These are phyloP conservation scores for Halcyon badia DNA, from an alignment of 2,797 vertebrate genomes.

Conservation along the genomic window DNA sequence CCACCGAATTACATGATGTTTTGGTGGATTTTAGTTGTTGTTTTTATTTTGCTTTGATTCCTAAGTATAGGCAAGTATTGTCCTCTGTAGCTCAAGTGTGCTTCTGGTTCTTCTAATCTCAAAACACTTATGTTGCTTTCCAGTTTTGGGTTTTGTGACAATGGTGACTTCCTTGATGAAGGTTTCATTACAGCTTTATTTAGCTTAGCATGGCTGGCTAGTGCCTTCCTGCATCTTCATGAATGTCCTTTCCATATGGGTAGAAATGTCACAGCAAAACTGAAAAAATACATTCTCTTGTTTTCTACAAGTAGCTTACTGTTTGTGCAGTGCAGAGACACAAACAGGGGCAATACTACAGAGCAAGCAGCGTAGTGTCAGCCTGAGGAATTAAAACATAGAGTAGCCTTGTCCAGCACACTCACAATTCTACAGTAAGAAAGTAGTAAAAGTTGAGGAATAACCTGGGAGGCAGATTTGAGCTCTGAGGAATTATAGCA, in stretches of 20 bases:
- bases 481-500: background rate
- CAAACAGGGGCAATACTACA: background rate
- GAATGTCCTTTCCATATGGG: conserved; percentile 2
- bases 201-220: background rate
- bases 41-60: background rate
- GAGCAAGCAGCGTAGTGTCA: background rate
- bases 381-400: background rate
- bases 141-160: background rate
- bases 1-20: background rate
- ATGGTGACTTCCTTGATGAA: background rate
- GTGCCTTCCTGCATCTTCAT: background rate
- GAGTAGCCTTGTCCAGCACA: background rate
- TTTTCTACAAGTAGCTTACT: background rate
- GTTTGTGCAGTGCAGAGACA: background rate
- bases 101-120: background rate
- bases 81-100: background rate
- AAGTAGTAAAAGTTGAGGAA: background rate
- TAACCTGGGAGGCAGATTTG: background rate
- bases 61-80: background rate
- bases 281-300: accelerated
- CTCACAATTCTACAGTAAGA: background rate
- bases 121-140: background rate
- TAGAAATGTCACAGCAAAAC: background rate
- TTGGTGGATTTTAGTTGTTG: no score
- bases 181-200: conserved; percentile 39